Base-by-base conservation (phyloP, 2,888 invertebrate species). In the Anorthoa munda region DNA sequence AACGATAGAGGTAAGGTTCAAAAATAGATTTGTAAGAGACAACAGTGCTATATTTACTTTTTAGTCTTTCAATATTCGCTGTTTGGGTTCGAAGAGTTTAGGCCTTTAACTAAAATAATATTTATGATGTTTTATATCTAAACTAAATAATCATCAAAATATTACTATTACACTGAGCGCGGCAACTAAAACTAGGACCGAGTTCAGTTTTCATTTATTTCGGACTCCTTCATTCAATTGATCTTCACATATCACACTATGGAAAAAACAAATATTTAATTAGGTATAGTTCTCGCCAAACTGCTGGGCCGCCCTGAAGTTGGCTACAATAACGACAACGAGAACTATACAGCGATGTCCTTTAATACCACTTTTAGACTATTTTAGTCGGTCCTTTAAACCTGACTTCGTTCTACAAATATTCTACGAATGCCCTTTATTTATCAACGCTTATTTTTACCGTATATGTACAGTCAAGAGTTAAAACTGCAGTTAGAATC, bases 1-100 rank as follows among this genome's bases (percentile, higher is more conserved):
- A 86, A 81, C 78, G 82, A 87, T 83, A 79, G 82, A 68, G 51
- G 72, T 87, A 85, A 90, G 88, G 90, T 91, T 90, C 78, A 88
- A 90, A 91, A 90, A 90, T 91, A 91, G 87, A 91, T 90, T 88
- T 87, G 85, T 85, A 87, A 87, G 80, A 86, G 85, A 84, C 81
- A 89, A 88, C 86, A 87, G 79, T 81, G 79, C 72, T 83, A 84
- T 79, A 72, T 84, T 86, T 82, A 81, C 81, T 80, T 83, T 74
- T 78, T 73, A 92, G 91, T 91, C 90, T 92, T 92, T 77, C 66
- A 82, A 79, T 82, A 90, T 93, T 92, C 92, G 93, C 92, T 92
- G 92, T 90, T 89, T 86, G 71, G 83, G 83, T 91, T 89, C 55
- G 50, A 78, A 69, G 56, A 53, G 48, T 46, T 77, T 86, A 85